Conservation (phyloP, 2,888 invertebrate genomes). For the Eulithis testata region DNA sequence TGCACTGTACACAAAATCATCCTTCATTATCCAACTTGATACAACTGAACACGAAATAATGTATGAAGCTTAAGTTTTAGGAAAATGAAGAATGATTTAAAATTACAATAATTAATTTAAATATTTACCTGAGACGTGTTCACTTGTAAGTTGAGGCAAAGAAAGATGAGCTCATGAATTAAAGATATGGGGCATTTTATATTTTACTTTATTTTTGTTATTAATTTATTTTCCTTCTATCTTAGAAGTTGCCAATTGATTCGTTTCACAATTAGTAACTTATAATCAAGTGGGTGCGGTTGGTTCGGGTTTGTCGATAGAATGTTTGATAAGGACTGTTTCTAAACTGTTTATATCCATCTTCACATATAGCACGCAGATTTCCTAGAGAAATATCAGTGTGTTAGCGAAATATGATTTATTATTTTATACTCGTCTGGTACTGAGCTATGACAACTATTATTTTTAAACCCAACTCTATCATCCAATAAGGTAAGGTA, state of each 20-base stretch:
- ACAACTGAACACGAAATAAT: constrained; percentile 70
- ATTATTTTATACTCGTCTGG: too few species aligned
- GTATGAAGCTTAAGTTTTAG: constrained; percentile 7
- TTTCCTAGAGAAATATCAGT: constrained; percentile 31
- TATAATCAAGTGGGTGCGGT: constrained; percentile 44
- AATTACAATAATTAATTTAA: constrained; percentile 23
- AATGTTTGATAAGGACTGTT: constrained; percentile 56
- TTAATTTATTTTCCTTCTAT: constrained; percentile 12
- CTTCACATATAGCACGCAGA: constrained; percentile 30
- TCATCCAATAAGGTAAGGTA: too few species aligned
- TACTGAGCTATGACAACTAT: too few species aligned
- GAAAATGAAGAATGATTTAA: constrained; percentile 72
- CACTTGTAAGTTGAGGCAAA: constrained; percentile 65
- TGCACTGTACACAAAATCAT: constrained; percentile 48
- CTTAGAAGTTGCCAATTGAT: constrained; percentile 1
- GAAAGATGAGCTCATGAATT: constrained; percentile 34
- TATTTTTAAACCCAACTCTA: too few species aligned
- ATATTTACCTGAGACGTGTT: constrained; percentile 70
- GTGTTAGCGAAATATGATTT: constrained; percentile 6
- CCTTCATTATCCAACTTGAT: constrained; percentile 71
- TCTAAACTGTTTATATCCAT: constrained; percentile 46
- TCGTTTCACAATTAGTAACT: constrained; percentile 10
- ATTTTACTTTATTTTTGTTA: constrained; percentile 57
- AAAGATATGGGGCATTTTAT: constrained; percentile 27
- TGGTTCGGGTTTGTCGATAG: constrained; percentile 50